Evolutionary conservation across 2,888 invertebrate genomes (phyloP), one percentile per base, ranked within the genome.

Genomic region (Atethmia centrago): DNA sequence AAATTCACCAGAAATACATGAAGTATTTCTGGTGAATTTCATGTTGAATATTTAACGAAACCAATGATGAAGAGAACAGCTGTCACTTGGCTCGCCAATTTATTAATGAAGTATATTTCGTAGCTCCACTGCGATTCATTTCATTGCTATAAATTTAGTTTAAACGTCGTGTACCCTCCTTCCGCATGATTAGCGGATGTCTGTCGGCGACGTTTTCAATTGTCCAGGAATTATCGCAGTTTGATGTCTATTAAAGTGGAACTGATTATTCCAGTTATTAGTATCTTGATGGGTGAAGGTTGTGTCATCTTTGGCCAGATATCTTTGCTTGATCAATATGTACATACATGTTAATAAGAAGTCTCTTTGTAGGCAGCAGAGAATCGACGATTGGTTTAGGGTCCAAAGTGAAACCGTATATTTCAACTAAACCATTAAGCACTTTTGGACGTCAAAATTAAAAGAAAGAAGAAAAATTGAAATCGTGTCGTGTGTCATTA

Each of bases 131-230:
- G 67, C 88, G 83, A 91, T 90, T 90, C 89, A 90, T 90, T 89
- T 87, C 83, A 67, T 75, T 68, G 86, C 90, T 83, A 90, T 92
- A 93, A 93, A 93, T 93, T 90, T 85, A 83, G 87, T 86, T 81
- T 79, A 86, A 88, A 87, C 88, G 89, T 89, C 89, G 86, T 83
- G 86, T 88, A 86, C 87, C 89, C 84, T 86, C 89, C 86, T 90
- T 90, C 88, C 84, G 85, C 85, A 91, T 91, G 91, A 92, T 93
- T 91, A 92, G 92, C 90, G 89, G 90, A 88, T 85, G 88, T 89
- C 92, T 92, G 92, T 77, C 68, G 74, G 77, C 84, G 92, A 89
- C 91, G 79, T 86, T 85, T 87, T 83, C 87, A 87, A 88, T 88
- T 89, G 89, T 82, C 85, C 82, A 84, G 76, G 84, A 89, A 87